Evolutionary conservation across 1,140 invertebrate genomes (phyloP).

Genomic region (Bombus terrestris): DNA sequence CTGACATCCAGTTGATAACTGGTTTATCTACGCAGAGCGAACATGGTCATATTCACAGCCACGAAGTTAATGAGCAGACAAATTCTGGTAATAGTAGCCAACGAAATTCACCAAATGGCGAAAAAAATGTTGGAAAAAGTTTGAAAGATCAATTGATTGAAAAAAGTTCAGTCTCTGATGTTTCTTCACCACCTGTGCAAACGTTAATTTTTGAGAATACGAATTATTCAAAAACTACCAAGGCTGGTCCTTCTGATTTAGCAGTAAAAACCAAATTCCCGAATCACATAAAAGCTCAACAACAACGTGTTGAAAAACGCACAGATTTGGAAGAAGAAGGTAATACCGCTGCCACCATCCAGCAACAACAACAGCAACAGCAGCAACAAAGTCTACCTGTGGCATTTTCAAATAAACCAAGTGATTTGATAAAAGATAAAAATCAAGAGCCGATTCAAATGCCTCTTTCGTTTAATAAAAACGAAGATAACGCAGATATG

Average conservation of each 20-base stretch:
- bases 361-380: slow-evolving; percentile 71
- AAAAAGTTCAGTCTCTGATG: slow-evolving; percentile 86
- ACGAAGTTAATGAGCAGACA: slow-evolving; percentile 72
- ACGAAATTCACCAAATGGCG: slow-evolving; percentile 82
- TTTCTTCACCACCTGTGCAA: slow-evolving; percentile 90
- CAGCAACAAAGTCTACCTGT: slow-evolving; percentile 81
- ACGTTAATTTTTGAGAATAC: slow-evolving; percentile 97
- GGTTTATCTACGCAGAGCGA: slow-evolving; percentile 71
- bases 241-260: slow-evolving; percentile 74
- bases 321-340: slow-evolving; percentile 76
- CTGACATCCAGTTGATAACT: slow-evolving; percentile 76
- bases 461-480: slow-evolving; percentile 85
- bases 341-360: slow-evolving; percentile 41
- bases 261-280: slow-evolving; percentile 82
- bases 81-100: slow-evolving; percentile 83
- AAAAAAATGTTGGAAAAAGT: slow-evolving; percentile 77
- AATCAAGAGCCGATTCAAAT: slow-evolving; percentile 85
- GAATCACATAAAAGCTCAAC: slow-evolving; percentile 80
- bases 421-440: slow-evolving; percentile 83
- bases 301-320: slow-evolving; percentile 79
- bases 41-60: slow-evolving; percentile 63
- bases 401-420: slow-evolving; percentile 85
- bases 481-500: slow-evolving; percentile 92
- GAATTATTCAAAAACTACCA: slow-evolving; percentile 87
- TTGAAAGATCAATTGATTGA: slow-evolving; percentile 78